phyloP scores from a whole-genome alignment of 2,797 vertebrate genomes.

The Remorina albescens region DNA sequence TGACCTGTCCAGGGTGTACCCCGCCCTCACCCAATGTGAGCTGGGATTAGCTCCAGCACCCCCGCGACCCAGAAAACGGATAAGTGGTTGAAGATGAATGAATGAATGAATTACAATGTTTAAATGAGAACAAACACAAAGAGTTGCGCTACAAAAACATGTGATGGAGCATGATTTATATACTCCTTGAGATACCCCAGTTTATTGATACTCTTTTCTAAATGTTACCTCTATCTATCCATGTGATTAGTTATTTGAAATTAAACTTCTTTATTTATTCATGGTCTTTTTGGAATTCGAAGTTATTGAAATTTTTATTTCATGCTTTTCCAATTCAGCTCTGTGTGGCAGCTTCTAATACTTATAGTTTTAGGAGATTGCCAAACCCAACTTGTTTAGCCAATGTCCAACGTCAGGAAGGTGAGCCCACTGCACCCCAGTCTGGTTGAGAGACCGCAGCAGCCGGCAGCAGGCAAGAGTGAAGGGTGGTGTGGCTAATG shows the following conservation, averaged over 20 bases:
- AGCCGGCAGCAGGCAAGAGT: slow-evolving; percentile 91
- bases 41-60: too few relatives aligned
- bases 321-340: background rate
- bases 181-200: background rate
- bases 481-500: slow-evolving; percentile 89
- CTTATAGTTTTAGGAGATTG: background rate
- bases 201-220: background rate
- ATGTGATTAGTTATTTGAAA: background rate
- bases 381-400: slow-evolving; percentile 92
- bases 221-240: background rate
- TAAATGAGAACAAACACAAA: too few relatives aligned
- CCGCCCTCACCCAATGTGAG: too few relatives aligned
- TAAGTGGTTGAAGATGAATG: too few relatives aligned
- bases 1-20: too few relatives aligned
- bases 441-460: slow-evolving; percentile 95
- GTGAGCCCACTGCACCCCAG: slow-evolving; percentile 95
- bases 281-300: background rate
- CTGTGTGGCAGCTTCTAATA: background rate
- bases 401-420: slow-evolving; percentile 93
- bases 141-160: too few relatives aligned
- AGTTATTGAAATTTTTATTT: background rate
- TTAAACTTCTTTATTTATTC: background rate
- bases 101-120: too few relatives aligned
- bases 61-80: too few relatives aligned
- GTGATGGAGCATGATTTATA: too few relatives aligned